Base-by-base conservation (phyloP, 2,888 invertebrate species). In the Melangyna quadrimaculata region DNA sequence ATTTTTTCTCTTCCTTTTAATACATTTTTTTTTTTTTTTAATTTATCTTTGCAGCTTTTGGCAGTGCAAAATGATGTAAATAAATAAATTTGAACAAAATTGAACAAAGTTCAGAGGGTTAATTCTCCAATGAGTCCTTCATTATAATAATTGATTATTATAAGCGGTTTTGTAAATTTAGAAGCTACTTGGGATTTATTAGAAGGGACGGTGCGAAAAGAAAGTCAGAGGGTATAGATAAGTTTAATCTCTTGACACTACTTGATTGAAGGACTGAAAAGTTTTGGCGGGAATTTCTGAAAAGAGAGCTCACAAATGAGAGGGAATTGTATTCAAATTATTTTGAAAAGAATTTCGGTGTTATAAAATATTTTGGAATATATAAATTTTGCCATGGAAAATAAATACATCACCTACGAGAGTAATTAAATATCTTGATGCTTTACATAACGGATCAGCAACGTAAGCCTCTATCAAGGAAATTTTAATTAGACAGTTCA, bases 71-170 rank as follows among this genome's bases (percentile, higher is more conserved):
- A 4, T 4, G 3, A 27, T 27, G 6, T 37, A 59, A 37, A 37
- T 59, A n/a, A n/a, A n/a, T 59, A 14, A 22, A 14, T n/a, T 37
- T 12, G 14, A 14, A 35, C 3, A 37, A 37, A 57, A 32, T 32
- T 17, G 17, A 32, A 32, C 10, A 35, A 59, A 59, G 35, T 59
- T 59, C 9, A 0, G 12, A 57, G 57, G 57, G 35, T 57, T 57
- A 57, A 57, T 22, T 57, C 57, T 57, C 57, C 19, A 57, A 35
- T 57, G 57, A 57, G 57, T 35, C 12, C 59, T 59, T 35, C 59
- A 9, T 22, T 57, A 32, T 32, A 4, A n/a, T 29, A 59, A 37
- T 59, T 22, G 14, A 35, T 57, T 59, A 22, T 59, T 59, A 37
- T 37, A 59, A 59, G 59, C 59, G 35, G 35, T 22, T 22, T 37